Evolutionary conservation across 1,140 invertebrate species (phyloP).

Genomic region (Diabrotica undecimpunctata): DNA sequence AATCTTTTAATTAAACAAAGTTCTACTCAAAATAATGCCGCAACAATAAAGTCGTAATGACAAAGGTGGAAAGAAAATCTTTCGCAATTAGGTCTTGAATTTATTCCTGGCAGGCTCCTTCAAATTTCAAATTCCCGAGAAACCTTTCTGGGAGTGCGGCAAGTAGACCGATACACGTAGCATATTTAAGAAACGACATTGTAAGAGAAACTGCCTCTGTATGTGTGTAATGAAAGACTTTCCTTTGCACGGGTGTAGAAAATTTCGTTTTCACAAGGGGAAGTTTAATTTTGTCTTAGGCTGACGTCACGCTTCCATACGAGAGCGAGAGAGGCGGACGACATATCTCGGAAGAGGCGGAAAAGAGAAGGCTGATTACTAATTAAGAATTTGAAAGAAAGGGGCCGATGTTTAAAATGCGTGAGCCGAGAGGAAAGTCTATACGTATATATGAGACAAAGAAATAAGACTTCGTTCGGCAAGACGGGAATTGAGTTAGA

Average conservation of each 20-base stretch:
- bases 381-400: slow-evolving; percentile 48
- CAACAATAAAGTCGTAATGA: slow-evolving; percentile 21
- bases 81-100: slow-evolving; percentile 10
- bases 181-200: slow-evolving; percentile 42
- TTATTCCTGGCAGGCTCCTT: slow-evolving; percentile 11
- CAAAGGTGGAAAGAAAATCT: slow-evolving; percentile 20
- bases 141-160: slow-evolving; percentile 22
- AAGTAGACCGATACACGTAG: slow-evolving; percentile 34
- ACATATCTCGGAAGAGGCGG: slow-evolving; percentile 18
- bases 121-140: slow-evolving; percentile 14
- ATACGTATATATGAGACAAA: slow-evolving; percentile 47
- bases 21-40: slow-evolving; percentile 12
- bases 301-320: slow-evolving; percentile 46
- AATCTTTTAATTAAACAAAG: slow-evolving; percentile 18
- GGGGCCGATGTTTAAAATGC: slow-evolving; percentile 48
- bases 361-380: slow-evolving; percentile 41
- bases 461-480: slow-evolving; percentile 40
- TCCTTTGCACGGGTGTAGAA: slow-evolving; percentile 46
- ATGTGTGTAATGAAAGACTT: slow-evolving; percentile 46
- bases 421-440: slow-evolving; percentile 47
- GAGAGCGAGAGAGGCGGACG: slow-evolving; percentile 32
- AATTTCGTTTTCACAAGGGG: slow-evolving; percentile 47
- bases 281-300: slow-evolving; percentile 46
- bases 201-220: slow-evolving; percentile 37
- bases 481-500: slow-evolving; percentile 45